A percentile compares a stretch with the other conserved stretches of the same genome.
phyloP scores from a whole-genome alignment of 2,888 invertebrate species.

The Plusia festucae region DNA sequence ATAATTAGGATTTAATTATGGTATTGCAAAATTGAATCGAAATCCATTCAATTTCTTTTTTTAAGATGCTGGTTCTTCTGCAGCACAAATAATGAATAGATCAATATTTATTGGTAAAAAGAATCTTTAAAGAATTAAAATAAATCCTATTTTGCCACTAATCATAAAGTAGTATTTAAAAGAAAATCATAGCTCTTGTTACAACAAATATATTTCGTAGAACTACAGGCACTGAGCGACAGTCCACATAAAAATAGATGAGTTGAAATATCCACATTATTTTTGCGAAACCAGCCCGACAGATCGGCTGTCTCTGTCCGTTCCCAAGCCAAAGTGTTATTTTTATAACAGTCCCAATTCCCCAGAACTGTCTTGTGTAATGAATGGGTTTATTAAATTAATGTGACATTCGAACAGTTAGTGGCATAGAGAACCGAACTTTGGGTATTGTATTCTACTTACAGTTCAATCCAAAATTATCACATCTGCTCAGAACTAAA shows the following conservation, averaged over 20 bases:
- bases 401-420: slow-evolving; percentile 48
- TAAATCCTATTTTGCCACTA: not conserved
- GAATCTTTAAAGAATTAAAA: not conserved
- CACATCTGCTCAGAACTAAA: slow-evolving; percentile 74
- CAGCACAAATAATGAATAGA: too few relatives aligned
- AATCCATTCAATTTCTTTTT: too few relatives aligned
- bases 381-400: slow-evolving; percentile 54
- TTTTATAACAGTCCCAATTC: slow-evolving; percentile 79
- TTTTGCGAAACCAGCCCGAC: slow-evolving; percentile 71
- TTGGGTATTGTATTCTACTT: slow-evolving; percentile 47
- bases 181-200: slow-evolving; percentile 16
- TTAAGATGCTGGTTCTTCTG: too few relatives aligned
- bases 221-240: slow-evolving; percentile 49
- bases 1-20: slow-evolving; percentile 53
- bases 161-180: not conserved
- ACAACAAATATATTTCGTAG: slow-evolving; percentile 43
- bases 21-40: not conserved
- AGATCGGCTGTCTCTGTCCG: slow-evolving; percentile 70
- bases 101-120: too few relatives aligned
- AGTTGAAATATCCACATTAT: slow-evolving; percentile 75
- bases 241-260: slow-evolving; percentile 73
- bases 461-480: slow-evolving; percentile 75
- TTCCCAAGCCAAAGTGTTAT: slow-evolving; percentile 75
- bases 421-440: slow-evolving; percentile 44
- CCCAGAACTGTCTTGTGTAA: slow-evolving; percentile 67